Conservation (phyloP, 1,140 invertebrate species). For the Sycobia sp. region DNA sequence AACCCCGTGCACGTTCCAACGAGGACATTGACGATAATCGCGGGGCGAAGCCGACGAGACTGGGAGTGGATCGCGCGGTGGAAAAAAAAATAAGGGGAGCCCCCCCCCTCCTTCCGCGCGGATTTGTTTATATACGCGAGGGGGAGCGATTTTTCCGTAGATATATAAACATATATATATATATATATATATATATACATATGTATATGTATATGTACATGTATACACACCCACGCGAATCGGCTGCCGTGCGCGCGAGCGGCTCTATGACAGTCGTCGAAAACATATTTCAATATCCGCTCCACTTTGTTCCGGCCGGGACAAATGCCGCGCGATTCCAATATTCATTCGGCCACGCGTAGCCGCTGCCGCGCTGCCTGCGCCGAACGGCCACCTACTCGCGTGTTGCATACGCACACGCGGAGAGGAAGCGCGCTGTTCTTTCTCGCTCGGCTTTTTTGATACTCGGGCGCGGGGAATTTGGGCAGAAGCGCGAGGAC, state of each 20-base stretch:
- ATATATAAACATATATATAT: too few species aligned
- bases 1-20: too few species aligned
- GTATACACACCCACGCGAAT: too few species aligned
- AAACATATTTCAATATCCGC: constrained; percentile 44
- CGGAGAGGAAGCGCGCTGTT: neutral
- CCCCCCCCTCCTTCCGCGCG: neutral
- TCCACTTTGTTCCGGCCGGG: constrained; percentile 37
- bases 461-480: constrained; percentile 11
- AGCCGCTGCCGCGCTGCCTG: neutral
- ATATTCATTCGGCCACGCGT: constrained; percentile 36
- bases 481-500: neutral
- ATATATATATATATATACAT: too few species aligned
- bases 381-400: neutral
- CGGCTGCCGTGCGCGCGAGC: neutral
- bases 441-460: constrained; percentile 21
- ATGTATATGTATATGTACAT: too few species aligned
- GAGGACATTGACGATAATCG: too few species aligned
- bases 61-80: too few species aligned
- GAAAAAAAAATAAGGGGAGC: constrained; percentile 5
- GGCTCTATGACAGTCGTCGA: constrained; percentile 34
- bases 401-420: constrained; percentile 25
- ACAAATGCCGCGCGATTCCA: constrained; percentile 26
- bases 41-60: too few species aligned
- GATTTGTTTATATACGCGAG: constrained; percentile 21
- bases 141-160: neutral